Conservation (phyloP, 1,140 invertebrate genomes). For the Sinella curviseta region DNA sequence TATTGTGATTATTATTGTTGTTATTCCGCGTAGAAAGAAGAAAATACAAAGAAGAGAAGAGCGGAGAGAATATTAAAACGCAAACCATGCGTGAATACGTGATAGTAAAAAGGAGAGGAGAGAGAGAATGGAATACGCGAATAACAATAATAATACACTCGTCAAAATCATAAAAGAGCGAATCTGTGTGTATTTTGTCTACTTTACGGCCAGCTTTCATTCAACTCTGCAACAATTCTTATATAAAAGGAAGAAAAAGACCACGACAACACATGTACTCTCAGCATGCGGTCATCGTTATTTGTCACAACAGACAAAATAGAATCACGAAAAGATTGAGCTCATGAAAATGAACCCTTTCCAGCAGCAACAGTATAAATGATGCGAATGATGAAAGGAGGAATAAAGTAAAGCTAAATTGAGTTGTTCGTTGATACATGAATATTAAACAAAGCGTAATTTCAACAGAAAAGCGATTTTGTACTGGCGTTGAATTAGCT, state of each 20-base stretch:
- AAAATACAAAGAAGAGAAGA: background rate
- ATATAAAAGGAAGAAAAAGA: constrained; percentile 6
- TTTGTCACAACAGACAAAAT: constrained; percentile 19
- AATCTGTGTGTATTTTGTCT: too few species aligned
- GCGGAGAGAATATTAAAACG: background rate
- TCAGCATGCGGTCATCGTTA: constrained; percentile 13
- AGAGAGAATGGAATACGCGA: background rate
- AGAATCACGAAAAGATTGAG: constrained; percentile 19
- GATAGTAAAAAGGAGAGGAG: background rate
- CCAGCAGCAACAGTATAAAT: background rate
- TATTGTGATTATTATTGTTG: too few species aligned
- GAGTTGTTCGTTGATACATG: too few species aligned
- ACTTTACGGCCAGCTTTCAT: too few species aligned
- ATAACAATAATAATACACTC: background rate
- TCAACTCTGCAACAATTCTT: background rate
- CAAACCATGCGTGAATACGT: constrained; percentile 6
- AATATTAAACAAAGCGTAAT: too few species aligned
- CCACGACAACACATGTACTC: constrained; percentile 16
- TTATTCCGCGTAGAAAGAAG: too few species aligned
- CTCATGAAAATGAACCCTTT: background rate
- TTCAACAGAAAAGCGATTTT: too few species aligned
- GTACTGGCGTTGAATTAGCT: too few species aligned
- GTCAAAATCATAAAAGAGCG: too few species aligned
- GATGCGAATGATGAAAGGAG: too few species aligned
- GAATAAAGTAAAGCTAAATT: too few species aligned